phyloP scores from a whole-genome alignment of 2,797 vertebrate genomes.

The Danio aesculapii region DNA sequence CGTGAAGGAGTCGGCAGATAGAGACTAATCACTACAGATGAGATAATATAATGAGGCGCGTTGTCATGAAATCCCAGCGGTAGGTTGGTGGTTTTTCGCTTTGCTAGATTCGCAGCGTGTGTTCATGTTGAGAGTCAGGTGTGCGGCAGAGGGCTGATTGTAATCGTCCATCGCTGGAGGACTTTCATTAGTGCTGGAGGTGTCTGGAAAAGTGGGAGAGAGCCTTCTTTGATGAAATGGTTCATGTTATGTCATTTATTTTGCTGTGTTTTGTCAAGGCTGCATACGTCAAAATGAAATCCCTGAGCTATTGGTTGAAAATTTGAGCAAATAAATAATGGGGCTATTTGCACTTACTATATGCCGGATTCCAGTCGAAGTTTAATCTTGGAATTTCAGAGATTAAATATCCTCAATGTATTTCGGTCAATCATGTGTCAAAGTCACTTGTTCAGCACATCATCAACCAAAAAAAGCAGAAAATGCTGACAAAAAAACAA shows the following conservation, averaged over 20 bases:
- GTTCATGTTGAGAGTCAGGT: conserved; percentile 44
- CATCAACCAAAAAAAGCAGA: too few relatives aligned
- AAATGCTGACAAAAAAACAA: too few relatives aligned
- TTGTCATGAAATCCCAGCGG: conserved; percentile 87
- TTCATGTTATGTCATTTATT: conserved; percentile 33
- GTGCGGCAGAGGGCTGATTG: conserved; percentile 20
- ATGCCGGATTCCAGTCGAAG: too few relatives aligned
- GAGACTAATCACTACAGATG: conserved; percentile 82
- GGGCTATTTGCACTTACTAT: too few relatives aligned
- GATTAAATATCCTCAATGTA: too few relatives aligned
- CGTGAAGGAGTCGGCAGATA: conserved; percentile 61
- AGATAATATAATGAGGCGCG: conserved; percentile 95
- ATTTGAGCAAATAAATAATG: neutral
- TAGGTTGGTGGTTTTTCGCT: conserved; percentile 65
- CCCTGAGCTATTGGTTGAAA: neutral
- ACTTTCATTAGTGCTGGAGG: conserved; percentile 31
- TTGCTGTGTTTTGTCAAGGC: conserved; percentile 15
- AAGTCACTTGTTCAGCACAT: too few relatives aligned
- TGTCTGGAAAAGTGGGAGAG: conserved; percentile 22
- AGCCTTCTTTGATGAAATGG: neutral
- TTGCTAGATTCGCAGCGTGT: conserved; percentile 11
- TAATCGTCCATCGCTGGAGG: conserved; percentile 25
- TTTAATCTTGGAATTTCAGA: too few relatives aligned
- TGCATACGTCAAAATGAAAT: conserved; percentile 10
- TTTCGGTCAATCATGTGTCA: too few relatives aligned